Conservation (phyloP, 2,888 invertebrate species). For the Mimas tiliae region DNA sequence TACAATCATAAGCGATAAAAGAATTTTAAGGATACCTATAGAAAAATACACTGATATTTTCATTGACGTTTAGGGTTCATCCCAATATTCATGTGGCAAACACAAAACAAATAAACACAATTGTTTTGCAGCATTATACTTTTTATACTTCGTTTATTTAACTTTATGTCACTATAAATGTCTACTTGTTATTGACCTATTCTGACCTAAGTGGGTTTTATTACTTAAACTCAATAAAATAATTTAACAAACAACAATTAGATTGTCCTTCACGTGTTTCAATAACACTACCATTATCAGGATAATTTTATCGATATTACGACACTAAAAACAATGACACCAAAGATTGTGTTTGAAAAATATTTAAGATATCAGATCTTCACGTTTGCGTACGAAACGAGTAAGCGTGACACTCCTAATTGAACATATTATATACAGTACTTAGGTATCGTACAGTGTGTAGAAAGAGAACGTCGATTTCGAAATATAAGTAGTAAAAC, state of each 20-base stretch:
- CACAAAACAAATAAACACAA: background rate
- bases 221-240: slow-evolving; percentile 1
- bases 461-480: slow-evolving; percentile 13
- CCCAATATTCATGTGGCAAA: background rate
- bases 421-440: background rate
- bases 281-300: slow-evolving; percentile 1
- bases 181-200: slow-evolving; percentile 3
- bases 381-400: background rate
- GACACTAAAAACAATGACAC: background rate
- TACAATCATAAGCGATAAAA: too few species aligned
- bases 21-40: background rate
- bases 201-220: slow-evolving; percentile 8
- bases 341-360: background rate
- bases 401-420: background rate
- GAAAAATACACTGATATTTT: background rate
- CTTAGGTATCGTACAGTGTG: background rate
- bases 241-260: background rate
- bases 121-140: background rate
- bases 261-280: background rate
- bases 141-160: background rate
- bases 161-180: background rate
- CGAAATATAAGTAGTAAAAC: background rate
- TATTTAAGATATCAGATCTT: background rate
- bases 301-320: background rate
- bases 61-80: background rate